Evolutionary conservation across 2,113 vertebrate species (phyloP).

Genomic region (Nasalis larvatus): DNA sequence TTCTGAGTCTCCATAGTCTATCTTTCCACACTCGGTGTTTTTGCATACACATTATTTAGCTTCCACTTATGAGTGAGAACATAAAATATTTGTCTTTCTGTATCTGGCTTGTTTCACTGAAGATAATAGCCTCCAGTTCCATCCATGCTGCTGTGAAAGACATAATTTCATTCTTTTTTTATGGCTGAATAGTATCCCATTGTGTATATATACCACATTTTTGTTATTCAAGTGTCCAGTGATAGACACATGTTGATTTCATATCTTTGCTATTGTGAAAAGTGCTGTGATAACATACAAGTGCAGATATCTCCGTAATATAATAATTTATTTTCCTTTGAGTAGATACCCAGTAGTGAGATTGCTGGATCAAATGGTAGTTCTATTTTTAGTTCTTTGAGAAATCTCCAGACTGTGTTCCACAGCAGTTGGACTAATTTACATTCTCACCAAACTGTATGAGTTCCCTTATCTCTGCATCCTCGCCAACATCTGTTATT

Average conservation of each 20-base stretch:
- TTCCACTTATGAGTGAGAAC: not conserved
- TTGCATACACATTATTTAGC: not conserved
- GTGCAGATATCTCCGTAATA: not conserved
- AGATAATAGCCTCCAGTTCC: not conserved
- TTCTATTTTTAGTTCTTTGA: not conserved
- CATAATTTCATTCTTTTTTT: not conserved
- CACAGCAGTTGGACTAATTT: not conserved
- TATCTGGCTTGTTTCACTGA: not conserved
- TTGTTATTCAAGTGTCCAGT: not conserved
- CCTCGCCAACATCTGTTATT: not conserved
- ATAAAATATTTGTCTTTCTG: not conserved
- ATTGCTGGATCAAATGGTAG: not conserved
- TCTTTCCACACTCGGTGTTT: not conserved
- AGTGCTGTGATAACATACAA: not conserved
- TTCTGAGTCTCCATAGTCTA: not conserved
- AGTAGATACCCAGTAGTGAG: not conserved
- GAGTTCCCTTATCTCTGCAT: not conserved
- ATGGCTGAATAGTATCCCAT: not conserved
- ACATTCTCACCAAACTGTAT: not conserved
- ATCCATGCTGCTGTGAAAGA: not conserved
- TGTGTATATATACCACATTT: not conserved
- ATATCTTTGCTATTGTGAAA: not conserved
- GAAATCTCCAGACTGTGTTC: not conserved
- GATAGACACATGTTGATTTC: not conserved
- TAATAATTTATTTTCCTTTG: not conserved